Conservation (phyloP, 2,888 invertebrate species). For the Taphrorychus bicolor region DNA sequence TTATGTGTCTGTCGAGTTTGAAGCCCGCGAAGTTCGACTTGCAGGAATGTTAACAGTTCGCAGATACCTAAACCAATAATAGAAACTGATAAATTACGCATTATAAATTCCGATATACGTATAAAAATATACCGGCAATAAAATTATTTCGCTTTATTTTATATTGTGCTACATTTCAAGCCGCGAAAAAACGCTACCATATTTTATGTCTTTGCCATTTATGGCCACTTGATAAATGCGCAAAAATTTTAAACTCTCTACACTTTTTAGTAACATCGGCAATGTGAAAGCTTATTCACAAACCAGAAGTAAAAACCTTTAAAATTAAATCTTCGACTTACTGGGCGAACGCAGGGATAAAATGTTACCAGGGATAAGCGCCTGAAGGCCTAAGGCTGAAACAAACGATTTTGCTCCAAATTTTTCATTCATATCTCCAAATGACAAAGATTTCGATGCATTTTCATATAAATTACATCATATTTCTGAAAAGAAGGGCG, state of each 20-base stretch:
- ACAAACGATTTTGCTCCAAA: conserved; percentile 45
- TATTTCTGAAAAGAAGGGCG: conserved; percentile 60
- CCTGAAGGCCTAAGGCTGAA: conserved; percentile 4
- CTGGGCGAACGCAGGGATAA: neutral
- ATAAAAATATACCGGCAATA: conserved; percentile 32
- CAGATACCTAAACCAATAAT: conserved; percentile 46
- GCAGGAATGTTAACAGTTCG: conserved; percentile 49
- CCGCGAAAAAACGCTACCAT: conserved; percentile 19
- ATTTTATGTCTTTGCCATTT: conserved; percentile 26
- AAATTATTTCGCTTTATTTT: conserved; percentile 35
- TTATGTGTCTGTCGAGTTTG: conserved; percentile 53
- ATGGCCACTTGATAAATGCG: conserved; percentile 20
- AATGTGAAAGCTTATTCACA: conserved; percentile 1
- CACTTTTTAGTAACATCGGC: conserved; percentile 4
- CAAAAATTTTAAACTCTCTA: conserved; percentile 15
- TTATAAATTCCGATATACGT: conserved; percentile 36
- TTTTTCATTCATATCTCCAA: conserved; percentile 62
- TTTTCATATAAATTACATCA: conserved; percentile 65
- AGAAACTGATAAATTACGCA: conserved; percentile 44
- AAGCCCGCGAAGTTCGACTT: conserved; percentile 42
- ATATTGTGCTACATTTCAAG: conserved; percentile 37
- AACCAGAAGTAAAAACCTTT: neutral
- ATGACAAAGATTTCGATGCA: conserved; percentile 62
- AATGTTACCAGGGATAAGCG: neutral
- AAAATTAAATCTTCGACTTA: neutral